Evolutionary conservation across 2,888 invertebrate genomes (phyloP).

Genomic region (Pammene fasciana): DNA sequence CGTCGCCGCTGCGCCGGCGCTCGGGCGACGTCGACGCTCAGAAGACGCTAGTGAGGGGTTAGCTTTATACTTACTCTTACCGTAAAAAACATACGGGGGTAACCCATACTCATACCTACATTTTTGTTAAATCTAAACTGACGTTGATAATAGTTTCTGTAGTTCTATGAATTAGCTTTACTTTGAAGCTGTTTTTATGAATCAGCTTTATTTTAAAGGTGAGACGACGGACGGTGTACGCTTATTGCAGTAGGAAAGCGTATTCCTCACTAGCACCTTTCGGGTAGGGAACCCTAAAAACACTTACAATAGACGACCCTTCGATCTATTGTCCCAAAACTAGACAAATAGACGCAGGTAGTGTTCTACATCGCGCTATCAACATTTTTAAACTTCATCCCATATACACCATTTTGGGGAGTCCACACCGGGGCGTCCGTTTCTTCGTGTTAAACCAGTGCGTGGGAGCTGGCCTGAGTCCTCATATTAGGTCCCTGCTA

Average conservation of each 20-base stretch:
- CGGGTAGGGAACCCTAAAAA: constrained; percentile 39
- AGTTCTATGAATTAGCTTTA: no score
- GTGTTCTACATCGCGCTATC: constrained; percentile 64
- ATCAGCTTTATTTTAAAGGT: background rate
- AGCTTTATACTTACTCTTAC: no score
- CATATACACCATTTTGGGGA: constrained; percentile 48
- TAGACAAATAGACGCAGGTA: constrained; percentile 68
- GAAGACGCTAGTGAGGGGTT: no score
- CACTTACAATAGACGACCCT: constrained; percentile 53
- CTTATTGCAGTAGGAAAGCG: background rate
- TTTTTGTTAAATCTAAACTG: no score
- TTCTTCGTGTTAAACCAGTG: constrained; percentile 74
- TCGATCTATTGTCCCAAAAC: constrained; percentile 52
- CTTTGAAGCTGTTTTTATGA: no score
- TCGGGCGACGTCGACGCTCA: no score
- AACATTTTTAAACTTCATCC: constrained; percentile 55
- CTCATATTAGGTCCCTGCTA: constrained; percentile 45
- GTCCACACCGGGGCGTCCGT: constrained; percentile 64
- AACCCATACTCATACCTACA: no score
- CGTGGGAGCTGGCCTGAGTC: constrained; percentile 66
- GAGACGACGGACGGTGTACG: background rate
- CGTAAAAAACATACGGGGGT: no score
- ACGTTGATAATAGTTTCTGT: no score
- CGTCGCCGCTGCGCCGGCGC: no score
- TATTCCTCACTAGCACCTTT: background rate